phyloP scores from a whole-genome alignment of 2,113 vertebrate species.

The Malurus alboscapulatus region DNA sequence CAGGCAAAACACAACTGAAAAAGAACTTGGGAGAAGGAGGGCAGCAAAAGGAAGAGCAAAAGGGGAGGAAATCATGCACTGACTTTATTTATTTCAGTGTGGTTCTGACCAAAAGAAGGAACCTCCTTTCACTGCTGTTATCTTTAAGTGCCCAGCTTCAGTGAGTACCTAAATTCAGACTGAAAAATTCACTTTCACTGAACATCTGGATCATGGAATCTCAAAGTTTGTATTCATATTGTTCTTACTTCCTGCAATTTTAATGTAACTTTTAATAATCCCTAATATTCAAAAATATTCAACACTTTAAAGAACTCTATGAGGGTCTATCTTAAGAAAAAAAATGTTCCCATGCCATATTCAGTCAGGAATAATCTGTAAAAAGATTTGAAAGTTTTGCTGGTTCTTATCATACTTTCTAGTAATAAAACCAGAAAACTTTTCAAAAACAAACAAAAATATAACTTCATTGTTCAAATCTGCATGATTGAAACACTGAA shows the following conservation, averaged over 20 bases:
- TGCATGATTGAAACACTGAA: background rate
- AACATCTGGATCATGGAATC: background rate
- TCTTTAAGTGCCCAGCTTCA: background rate
- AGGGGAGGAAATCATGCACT: background rate
- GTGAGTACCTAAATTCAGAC: background rate
- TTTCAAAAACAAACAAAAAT: background rate
- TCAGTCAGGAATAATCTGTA: background rate
- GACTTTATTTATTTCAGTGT: background rate
- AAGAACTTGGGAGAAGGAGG: background rate
- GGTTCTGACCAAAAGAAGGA: background rate
- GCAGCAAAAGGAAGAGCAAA: background rate
- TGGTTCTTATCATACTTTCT: background rate
- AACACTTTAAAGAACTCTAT: background rate
- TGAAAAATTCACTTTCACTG: background rate
- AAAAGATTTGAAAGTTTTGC: background rate
- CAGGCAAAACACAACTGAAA: background rate
- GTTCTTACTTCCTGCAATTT: background rate
- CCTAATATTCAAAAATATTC: background rate
- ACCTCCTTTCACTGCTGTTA: background rate
- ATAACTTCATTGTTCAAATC: background rate
- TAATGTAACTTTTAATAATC: background rate
- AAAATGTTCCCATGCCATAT: background rate
- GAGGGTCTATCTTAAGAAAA: background rate
- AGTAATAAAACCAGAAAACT: background rate
- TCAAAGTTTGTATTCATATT: background rate